phyloP scores from a whole-genome alignment of 2,113 vertebrate genomes.

The Thamnaconus septentrionalis region DNA sequence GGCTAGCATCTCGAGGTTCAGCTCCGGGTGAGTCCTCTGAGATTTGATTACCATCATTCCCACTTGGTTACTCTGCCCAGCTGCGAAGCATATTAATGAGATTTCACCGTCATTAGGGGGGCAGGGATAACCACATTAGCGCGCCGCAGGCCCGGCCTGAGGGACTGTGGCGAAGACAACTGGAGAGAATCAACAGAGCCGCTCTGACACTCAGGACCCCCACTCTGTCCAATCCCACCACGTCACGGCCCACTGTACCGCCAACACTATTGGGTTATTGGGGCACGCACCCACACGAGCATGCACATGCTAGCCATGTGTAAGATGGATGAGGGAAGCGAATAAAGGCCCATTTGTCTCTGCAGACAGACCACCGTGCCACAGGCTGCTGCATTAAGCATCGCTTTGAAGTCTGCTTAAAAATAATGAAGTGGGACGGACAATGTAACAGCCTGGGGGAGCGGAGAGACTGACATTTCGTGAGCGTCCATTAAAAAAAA shows the following conservation, averaged over 20 bases:
- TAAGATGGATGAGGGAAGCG: slow-evolving; percentile 20
- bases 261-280: slow-evolving; percentile 61
- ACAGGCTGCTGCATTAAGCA: slow-evolving; percentile 42
- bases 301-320: slow-evolving; percentile 39
- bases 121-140: slow-evolving; percentile 68
- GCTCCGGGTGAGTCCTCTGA: slow-evolving; percentile 70
- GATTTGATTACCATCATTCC: slow-evolving; percentile 75
- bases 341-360: slow-evolving; percentile 53
- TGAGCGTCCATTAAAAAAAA: slow-evolving; percentile 35
- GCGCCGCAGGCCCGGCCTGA: slow-evolving; percentile 47
- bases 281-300: slow-evolving; percentile 9
- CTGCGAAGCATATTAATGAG: slow-evolving; percentile 79
- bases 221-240: slow-evolving; percentile 55
- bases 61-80: slow-evolving; percentile 69
- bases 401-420: slow-evolving; percentile 56
- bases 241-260: slow-evolving; percentile 40
- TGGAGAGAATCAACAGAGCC: slow-evolving; percentile 41
- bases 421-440: slow-evolving; percentile 61
- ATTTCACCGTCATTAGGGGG: slow-evolving; percentile 74
- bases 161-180: slow-evolving; percentile 47
- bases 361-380: slow-evolving; percentile 50
- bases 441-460: slow-evolving; percentile 31
- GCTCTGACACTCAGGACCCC: slow-evolving; percentile 38
- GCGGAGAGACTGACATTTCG: slow-evolving; percentile 36
- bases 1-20: slow-evolving; percentile 66